Percentiles rank a stretch among this genome's conserved stretches.
phyloP scores from a whole-genome alignment of 2,797 vertebrate genomes.

The Xiphophorus birchmanni region DNA sequence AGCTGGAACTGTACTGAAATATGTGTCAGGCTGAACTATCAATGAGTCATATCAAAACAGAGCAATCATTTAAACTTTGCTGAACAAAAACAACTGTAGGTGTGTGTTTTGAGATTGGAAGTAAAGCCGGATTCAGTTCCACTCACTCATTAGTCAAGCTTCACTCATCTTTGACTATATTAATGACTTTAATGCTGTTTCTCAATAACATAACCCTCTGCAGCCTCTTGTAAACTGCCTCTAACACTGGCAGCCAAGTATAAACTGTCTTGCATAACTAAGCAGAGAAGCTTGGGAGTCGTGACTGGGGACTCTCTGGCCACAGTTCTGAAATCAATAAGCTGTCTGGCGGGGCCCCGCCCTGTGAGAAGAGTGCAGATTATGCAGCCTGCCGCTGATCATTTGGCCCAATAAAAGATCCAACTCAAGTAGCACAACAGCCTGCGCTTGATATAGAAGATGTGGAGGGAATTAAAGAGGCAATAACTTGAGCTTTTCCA shows the following conservation, averaged over 20 bases:
- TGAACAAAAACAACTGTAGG: not conserved
- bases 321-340: slow-evolving; percentile 76
- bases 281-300: slow-evolving; percentile 66
- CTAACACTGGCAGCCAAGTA: slow-evolving; percentile 29
- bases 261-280: slow-evolving; percentile 57
- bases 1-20: too few species aligned
- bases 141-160: not conserved
- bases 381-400: slow-evolving; percentile 76
- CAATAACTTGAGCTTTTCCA: slow-evolving; percentile 69
- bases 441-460: slow-evolving; percentile 64
- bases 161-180: not conserved
- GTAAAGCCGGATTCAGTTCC: not conserved
- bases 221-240: slow-evolving; percentile 27
- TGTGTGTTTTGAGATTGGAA: not conserved
- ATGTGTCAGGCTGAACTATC: too few species aligned
- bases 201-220: not conserved
- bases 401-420: slow-evolving; percentile 77
- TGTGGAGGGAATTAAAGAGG: slow-evolving; percentile 70
- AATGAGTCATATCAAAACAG: too few species aligned
- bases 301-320: slow-evolving; percentile 74
- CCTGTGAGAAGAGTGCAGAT: slow-evolving; percentile 71
- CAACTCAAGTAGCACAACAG: slow-evolving; percentile 66
- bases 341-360: slow-evolving; percentile 58
- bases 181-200: not conserved
- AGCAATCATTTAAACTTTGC: not conserved